Evolutionary conservation across 2,113 vertebrate species (phyloP).

Genomic region (Acrocephalus kingi): DNA sequence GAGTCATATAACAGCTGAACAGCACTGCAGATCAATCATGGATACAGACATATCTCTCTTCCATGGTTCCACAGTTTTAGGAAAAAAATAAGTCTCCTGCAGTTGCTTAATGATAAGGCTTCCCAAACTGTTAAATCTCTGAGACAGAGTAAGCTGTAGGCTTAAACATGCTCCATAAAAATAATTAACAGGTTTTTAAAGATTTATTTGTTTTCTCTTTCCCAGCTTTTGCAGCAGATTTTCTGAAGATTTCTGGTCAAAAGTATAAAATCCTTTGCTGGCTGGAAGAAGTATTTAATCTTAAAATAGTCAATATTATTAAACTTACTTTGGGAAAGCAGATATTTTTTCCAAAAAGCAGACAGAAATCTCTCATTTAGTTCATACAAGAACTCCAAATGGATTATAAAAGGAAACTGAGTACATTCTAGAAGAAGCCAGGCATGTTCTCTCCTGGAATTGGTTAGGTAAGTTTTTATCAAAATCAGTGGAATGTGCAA

Average conservation of each 20-base stretch:
- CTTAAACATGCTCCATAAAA: background rate
- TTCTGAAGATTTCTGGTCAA: background rate
- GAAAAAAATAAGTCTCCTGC: background rate
- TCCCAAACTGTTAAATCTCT: background rate
- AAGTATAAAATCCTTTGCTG: background rate
- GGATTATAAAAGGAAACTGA: background rate
- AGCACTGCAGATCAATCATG: constrained; percentile 11
- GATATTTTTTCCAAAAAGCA: background rate
- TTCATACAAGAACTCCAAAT: background rate
- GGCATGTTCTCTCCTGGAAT: background rate
- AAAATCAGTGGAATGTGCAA: background rate
- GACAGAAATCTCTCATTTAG: background rate
- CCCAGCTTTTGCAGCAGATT: background rate
- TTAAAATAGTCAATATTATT: constrained; percentile 3
- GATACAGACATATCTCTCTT: constrained; percentile 1
- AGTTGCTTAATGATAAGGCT: constrained; percentile 3
- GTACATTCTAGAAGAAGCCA: background rate
- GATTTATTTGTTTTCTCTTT: background rate
- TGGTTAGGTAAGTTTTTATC: background rate
- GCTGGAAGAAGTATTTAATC: background rate
- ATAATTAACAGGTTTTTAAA: background rate
- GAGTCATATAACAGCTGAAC: background rate
- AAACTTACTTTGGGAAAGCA: background rate
- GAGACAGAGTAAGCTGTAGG: background rate
- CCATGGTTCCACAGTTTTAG: background rate